Evolutionary conservation across 2,888 invertebrate species (phyloP), one percentile per base, ranked within the genome.

Genomic region (Seira sanloemensis): DNA sequence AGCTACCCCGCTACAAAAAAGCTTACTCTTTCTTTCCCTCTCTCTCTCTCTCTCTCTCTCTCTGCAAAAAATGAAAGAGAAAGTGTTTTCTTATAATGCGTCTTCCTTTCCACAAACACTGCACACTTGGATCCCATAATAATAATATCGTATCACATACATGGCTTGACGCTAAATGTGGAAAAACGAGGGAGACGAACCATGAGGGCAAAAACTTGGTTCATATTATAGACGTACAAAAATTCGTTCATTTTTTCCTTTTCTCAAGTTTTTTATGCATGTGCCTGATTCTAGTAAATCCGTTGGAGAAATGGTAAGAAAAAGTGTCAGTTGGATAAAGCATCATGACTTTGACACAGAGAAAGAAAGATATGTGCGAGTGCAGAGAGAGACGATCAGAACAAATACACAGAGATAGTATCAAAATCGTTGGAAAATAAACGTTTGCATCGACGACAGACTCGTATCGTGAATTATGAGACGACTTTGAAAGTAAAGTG

Each of bases 381-480:
- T 50, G 50, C 16, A 50, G 2, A n/a, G n/a, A n/a, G 16, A 7
- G 16, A 50, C 16, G 5, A 2, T 1, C 50, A 50, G 5, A 50
- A 2, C 16, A 50, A 50, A n/a, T n/a, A n/a, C n/a, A n/a, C n/a
- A n/a, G n/a, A n/a, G n/a, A n/a, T n/a, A n/a, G n/a, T 37, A 37
- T 37, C 37, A 66, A 66, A 66, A 24, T 58, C 16, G 23, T 5
- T n/a, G 21, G 66, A 7, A 66, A 18, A 50, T 26, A 18, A 24
- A 23, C 62, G 62, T 62, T 62, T 62, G 62, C 62, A 62, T 62
- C 24, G 68, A 69, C 68, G 71, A n/a, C n/a, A n/a, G 71, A 67
- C 66, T 75, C 68, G 71, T 81, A 69, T 75, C 75, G 81, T 81
- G 81, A 81, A 75, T 81, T 81, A 81, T 81, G 81, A 81, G 81